Evolutionary conservation across 2,888 invertebrate species (phyloP), one percentile per base, ranked within the genome.

Genomic region (Drosophila atripex): DNA sequence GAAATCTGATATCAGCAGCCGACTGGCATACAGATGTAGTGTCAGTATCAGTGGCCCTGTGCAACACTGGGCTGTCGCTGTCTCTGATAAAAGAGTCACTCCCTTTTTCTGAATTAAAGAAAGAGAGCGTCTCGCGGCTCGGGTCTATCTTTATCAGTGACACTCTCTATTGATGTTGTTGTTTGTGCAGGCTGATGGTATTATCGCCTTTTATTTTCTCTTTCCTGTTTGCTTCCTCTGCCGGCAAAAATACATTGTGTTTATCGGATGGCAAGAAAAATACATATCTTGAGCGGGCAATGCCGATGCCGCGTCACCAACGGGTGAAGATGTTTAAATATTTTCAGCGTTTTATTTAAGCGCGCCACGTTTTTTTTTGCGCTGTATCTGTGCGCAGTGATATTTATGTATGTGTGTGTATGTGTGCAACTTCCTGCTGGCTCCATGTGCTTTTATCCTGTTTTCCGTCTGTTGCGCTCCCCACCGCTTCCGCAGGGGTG

Each of bases 221-320:
- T n/a, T 43, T 71, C 64, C 32, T 54, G 35, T 50, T 61, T 38
- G 61, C 70, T 78, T 80, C 73, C 54, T 75, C 75, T 63, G 75
- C 65, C 57, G 61, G 75, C 74, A 49, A 70, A 82, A 57, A 64
- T 69, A 69, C 71, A 52, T 50, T 32, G 32, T 71, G 41, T 65
- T 73, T 76, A 78, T 84, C 80, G 41, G 11, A 32, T 25, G 35
- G 21, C 57, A 58, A 75, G 76, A 47, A 63, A 78, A 65, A 60
- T 68, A 56, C 66, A 82, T 76, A 70, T 77, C 71, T 79, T 76
- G 71, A 43, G 61, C 60, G 72, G 71, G 71, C 71, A n/a, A n/a
- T n/a, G n/a, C n/a, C n/a, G 61, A 58, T 82, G 80, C 71, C 86
- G 82, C 86, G 82, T 82, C 82, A 82, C 71, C 80, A 80, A 41